Evolutionary conservation across 2,797 vertebrate species (phyloP).

Genomic region (Anabacerthia variegaticeps): DNA sequence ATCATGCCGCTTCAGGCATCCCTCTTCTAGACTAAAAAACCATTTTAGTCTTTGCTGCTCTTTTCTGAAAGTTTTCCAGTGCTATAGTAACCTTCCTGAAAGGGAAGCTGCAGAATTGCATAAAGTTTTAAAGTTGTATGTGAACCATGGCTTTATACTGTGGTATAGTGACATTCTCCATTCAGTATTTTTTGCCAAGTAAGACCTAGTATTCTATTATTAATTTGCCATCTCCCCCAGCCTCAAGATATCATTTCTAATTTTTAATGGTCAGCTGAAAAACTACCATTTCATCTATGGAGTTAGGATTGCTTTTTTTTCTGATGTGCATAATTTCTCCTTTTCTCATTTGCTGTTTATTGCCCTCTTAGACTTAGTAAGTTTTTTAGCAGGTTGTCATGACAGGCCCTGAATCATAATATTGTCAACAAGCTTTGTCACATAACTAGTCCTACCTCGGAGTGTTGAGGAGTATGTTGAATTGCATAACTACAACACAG

Average conservation of each 20-base stretch:
- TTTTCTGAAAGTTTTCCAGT: not conserved
- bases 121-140: not conserved
- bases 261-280: not conserved
- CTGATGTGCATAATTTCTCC: not conserved
- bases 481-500: not conserved
- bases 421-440: not conserved
- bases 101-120: not conserved
- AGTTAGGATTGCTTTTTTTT: not conserved
- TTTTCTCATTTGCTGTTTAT: not conserved
- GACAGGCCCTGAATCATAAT: not conserved
- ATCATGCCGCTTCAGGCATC: not conserved
- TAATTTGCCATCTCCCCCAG: not conserved
- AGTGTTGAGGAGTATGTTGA: not conserved
- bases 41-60: not conserved
- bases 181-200: not conserved
- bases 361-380: not conserved
- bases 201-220: not conserved
- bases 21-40: not conserved
- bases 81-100: not conserved
- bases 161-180: not conserved
- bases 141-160: not conserved
- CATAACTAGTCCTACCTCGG: not conserved
- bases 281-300: not conserved
- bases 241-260: not conserved
- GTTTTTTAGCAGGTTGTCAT: not conserved